Conservation (phyloP, 2,797 vertebrate genomes). For the Apogon hyalosoma region DNA sequence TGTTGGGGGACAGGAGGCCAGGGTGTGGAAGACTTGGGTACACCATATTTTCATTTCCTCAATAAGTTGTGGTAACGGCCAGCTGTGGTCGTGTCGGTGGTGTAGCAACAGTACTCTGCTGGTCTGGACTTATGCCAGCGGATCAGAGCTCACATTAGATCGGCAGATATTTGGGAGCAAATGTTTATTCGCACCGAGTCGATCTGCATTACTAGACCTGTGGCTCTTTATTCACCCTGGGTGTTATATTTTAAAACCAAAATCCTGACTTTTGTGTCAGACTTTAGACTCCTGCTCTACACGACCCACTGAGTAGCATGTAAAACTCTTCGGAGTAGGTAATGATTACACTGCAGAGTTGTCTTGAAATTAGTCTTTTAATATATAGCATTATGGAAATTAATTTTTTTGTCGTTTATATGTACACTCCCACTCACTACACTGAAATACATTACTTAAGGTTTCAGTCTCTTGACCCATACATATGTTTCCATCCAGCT, state of each 20-base stretch:
- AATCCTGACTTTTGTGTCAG: neutral
- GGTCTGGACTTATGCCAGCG: constrained; percentile 26
- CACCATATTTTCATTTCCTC: constrained; percentile 79
- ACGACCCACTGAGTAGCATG: neutral
- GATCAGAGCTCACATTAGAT: neutral
- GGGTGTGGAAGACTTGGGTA: constrained; percentile 61
- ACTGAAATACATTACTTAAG: too few species aligned
- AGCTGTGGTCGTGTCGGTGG: constrained; percentile 35
- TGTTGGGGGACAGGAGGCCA: constrained; percentile 59
- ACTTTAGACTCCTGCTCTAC: neutral
- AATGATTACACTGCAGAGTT: neutral
- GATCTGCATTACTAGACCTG: neutral
- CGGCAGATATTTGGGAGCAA: neutral
- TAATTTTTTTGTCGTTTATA: neutral
- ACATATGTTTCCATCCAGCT: too few species aligned
- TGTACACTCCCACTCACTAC: neutral
- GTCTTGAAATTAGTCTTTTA: neutral
- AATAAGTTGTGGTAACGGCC: constrained; percentile 44
- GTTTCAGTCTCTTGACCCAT: neutral
- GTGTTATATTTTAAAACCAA: neutral
- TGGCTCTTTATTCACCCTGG: neutral
- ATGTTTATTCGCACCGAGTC: neutral
- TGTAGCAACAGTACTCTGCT: constrained; percentile 56
- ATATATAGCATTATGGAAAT: neutral
- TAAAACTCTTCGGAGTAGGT: neutral